phyloP scores from a whole-genome alignment of 2,888 invertebrate genomes.

The Raillietiella orientalis region DNA sequence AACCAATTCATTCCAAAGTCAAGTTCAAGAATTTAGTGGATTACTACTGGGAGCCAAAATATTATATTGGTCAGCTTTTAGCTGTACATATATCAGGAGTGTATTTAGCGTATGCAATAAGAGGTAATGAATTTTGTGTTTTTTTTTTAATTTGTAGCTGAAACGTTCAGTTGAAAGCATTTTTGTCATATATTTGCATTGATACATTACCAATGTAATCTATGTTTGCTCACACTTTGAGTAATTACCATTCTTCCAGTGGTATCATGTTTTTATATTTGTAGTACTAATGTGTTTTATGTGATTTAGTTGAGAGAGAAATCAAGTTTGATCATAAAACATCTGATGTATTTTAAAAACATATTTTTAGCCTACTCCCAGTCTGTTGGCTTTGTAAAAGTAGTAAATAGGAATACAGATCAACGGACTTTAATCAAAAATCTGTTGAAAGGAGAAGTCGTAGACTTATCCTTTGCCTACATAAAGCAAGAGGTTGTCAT shows the following conservation, averaged over 20 bases:
- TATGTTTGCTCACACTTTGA: no score
- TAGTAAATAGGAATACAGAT: slow-evolving; percentile 40
- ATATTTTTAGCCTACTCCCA: no score
- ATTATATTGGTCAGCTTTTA: slow-evolving; percentile 54
- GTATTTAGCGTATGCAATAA: slow-evolving; percentile 63
- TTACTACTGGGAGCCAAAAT: slow-evolving; percentile 67
- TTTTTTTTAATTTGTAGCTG: slow-evolving; percentile 1
- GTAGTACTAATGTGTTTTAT: no score
- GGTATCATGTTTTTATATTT: no score
- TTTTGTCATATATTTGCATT: not conserved
- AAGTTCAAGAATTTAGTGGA: slow-evolving; percentile 66
- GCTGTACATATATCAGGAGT: slow-evolving; percentile 57
- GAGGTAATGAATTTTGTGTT: slow-evolving; percentile 29
- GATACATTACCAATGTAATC: no score
- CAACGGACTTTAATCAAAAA: slow-evolving; percentile 51
- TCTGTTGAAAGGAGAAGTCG: slow-evolving; percentile 52
- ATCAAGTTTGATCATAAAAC: no score
- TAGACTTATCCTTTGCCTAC: slow-evolving; percentile 69
- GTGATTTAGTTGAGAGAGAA: no score
- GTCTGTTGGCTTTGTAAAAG: slow-evolving; percentile 29
- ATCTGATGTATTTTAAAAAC: no score
- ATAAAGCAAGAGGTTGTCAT: slow-evolving; percentile 38
- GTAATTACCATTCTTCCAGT: no score
- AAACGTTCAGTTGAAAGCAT: not conserved
- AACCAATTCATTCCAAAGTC: no score